Evolutionary conservation across 2,113 vertebrate species (phyloP).

Genomic region (Muntiacus reevesi): DNA sequence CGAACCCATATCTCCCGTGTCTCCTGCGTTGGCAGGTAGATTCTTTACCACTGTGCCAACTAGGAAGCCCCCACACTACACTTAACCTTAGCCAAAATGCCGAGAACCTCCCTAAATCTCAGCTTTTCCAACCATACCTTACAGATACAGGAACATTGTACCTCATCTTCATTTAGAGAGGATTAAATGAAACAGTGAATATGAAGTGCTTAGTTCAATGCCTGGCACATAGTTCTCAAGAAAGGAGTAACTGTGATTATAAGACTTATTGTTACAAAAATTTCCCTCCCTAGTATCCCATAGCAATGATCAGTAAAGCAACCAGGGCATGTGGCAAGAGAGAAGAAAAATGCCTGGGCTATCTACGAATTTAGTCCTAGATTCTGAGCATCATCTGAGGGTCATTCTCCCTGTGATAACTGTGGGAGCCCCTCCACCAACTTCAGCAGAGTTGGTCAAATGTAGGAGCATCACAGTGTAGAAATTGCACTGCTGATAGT

Average conservation of each 20-base stretch:
- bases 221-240: neutral
- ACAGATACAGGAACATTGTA: accelerated
- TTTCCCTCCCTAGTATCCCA: neutral
- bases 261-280: neutral
- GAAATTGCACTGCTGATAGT: neutral
- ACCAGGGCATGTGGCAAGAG: neutral
- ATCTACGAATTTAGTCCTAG: neutral
- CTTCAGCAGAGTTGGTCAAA: neutral
- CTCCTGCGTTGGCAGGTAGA: neutral
- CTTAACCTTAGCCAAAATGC: neutral
- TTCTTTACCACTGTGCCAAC: neutral
- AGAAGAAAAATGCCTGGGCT: neutral
- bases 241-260: neutral
- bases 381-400: neutral
- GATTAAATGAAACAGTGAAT: neutral
- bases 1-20: accelerated
- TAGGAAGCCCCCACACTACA: neutral
- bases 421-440: neutral
- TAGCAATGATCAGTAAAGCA: neutral
- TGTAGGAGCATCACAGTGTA: neutral
- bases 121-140: neutral
- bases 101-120: neutral
- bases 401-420: neutral
- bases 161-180: neutral
- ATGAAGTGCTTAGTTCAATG: neutral